phyloP scores from a whole-genome alignment of 2,113 vertebrate species.

The Strix uralensis region DNA sequence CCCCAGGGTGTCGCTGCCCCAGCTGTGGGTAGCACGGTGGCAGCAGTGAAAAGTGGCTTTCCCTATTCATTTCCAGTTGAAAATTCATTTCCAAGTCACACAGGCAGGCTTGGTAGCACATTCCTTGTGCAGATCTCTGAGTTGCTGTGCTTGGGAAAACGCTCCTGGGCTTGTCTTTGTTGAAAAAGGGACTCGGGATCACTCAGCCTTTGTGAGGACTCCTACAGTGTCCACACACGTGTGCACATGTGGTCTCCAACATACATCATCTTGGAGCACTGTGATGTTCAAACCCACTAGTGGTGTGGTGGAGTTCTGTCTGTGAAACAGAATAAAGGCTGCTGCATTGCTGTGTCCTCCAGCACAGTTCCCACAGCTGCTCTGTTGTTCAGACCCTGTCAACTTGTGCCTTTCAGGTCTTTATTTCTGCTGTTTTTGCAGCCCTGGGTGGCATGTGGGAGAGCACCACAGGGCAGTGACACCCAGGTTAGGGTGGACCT shows the following conservation, averaged over 20 bases:
- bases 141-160: not conserved
- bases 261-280: fast-evolving
- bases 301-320: not conserved
- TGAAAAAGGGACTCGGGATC: not conserved
- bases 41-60: not conserved
- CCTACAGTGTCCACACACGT: fast-evolving
- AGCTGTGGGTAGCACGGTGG: not conserved
- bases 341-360: not conserved
- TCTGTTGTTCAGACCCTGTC: not conserved
- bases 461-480: not conserved
- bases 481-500: not conserved
- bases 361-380: not conserved
- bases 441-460: not conserved
- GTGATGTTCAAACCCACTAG: not conserved
- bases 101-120: not conserved
- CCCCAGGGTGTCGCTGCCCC: not conserved
- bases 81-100: not conserved
- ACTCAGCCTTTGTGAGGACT: not conserved
- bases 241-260: fast-evolving
- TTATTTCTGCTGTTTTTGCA: not conserved
- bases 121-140: not conserved
- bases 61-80: not conserved
- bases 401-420: not conserved
- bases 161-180: not conserved
- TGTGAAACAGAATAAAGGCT: not conserved